Evolutionary conservation across 23 tunicate species (phyloP), one percentile per base, ranked within the genome.

Genomic region (Ciona savignyi): DNA sequence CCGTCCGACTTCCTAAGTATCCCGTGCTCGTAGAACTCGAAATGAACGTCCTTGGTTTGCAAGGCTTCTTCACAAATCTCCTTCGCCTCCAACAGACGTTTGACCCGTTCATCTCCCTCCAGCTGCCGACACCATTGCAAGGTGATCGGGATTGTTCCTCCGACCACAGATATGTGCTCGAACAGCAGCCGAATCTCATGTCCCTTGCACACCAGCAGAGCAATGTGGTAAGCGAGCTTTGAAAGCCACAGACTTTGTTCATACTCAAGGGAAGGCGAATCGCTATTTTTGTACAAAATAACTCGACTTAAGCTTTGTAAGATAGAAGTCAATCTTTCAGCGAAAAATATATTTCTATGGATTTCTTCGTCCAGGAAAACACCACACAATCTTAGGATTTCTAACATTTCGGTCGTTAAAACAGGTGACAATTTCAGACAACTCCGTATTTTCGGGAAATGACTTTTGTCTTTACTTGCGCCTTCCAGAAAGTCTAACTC

Each of bases 241-340:
- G 87, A 74, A 67, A 65, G 33, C 80, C 80, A 82, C 11, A 35
- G 35, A 34, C 66, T 74, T 60, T 32, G 32, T 1, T 60, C 32
- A 4, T 25, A 21, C 3, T 51, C 70, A 42, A 15, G 15, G 9
- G 56, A 42, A 42, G 56, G 56, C n/a, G n/a, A n/a, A 4, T 20
- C 34, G 6, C 2, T 21, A 2, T 9, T 27, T 34, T 51, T 56
- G 72, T 73, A 88, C 9, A 81, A 51, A 51, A 76, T 30, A 21
- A 71, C 62, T 29, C 96, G 96, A 66, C 96, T 86, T 29, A 66
- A 31, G 30, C 84, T 77, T 64, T 88, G 96, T 34, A 88, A 60
- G 21, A 88, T 83, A 11, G 80, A 77, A 32, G 87, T 83, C 25
- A 88, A 48, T 66, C 87, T 62, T 63, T 82, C 96, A 32, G 83